Conservation (phyloP, 2,888 invertebrate species). For the Temnothorax ravouxi region DNA sequence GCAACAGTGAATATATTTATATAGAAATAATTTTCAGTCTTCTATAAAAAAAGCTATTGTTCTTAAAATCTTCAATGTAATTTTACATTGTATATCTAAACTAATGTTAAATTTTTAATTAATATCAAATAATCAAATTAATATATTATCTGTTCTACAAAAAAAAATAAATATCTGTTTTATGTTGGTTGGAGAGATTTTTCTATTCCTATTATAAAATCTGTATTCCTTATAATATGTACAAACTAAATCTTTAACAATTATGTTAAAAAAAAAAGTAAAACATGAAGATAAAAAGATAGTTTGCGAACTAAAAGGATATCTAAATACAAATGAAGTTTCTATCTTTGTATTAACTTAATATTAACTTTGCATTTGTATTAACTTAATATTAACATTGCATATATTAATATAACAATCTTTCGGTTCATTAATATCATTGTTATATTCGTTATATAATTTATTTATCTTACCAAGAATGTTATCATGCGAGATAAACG, state of each 20-base stretch:
- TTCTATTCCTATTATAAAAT: background rate
- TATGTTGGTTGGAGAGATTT: background rate
- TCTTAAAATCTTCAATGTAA: background rate
- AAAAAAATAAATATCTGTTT: background rate
- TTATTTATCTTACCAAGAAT: background rate
- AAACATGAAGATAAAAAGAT: background rate
- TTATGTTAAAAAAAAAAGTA: background rate
- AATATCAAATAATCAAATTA: background rate
- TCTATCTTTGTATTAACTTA: background rate
- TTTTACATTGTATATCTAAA: background rate
- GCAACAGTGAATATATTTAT: background rate
- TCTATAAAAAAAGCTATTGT: background rate
- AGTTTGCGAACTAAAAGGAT: background rate
- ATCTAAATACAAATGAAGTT: background rate
- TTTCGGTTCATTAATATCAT: constrained; percentile 3
- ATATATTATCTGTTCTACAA: background rate
- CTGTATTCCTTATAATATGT: background rate
- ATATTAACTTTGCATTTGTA: no score
- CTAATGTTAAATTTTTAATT: background rate
- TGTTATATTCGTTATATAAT: constrained; percentile 22
- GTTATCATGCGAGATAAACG: constrained; percentile 15
- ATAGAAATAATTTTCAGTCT: background rate
- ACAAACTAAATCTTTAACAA: background rate
- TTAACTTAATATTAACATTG: background rate
- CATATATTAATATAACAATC: constrained; percentile 5